These are phyloP conservation scores for Mus pahari DNA, from an alignment of 2,113 vertebrate species.

Conservation along the genomic window DNA sequence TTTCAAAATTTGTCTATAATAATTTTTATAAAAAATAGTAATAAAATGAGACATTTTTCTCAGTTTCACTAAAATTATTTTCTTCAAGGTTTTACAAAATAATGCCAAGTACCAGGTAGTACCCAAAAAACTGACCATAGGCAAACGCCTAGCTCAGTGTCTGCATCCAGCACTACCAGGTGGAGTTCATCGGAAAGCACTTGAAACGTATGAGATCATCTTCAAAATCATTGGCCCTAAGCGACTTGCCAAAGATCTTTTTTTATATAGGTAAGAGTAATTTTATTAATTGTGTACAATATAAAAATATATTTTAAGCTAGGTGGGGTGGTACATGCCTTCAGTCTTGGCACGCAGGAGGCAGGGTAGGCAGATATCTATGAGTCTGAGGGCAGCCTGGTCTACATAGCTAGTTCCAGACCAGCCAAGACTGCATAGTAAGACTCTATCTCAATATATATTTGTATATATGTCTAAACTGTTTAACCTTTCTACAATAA, in stretches of 20 bases:
- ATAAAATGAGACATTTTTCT: constrained; percentile 63
- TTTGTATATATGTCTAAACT: background rate
- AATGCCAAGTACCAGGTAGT: constrained; percentile 99
- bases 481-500: constrained; percentile 24
- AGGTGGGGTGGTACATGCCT: background rate
- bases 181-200: constrained; percentile 98
- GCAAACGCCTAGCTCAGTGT: constrained; percentile 97
- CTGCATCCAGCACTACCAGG: constrained; percentile 98
- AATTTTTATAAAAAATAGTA: constrained; percentile 61
- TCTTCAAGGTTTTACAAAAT: constrained; percentile 95
- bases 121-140: constrained; percentile 97
- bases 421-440: background rate
- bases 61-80: constrained; percentile 61
- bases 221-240: constrained; percentile 99
- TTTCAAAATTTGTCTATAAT: background rate
- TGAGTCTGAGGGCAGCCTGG: background rate
- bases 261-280: constrained; percentile 95
- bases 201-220: constrained; percentile 99
- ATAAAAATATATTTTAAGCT: constrained; percentile 12
- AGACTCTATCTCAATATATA: background rate
- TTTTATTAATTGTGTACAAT: constrained; percentile 38
- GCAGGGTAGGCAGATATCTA: background rate
- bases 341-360: background rate
- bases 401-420: background rate
- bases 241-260: constrained; percentile 98